phyloP scores from a whole-genome alignment of 2,888 invertebrate genomes.

The Exephanes ischioxanthus region DNA sequence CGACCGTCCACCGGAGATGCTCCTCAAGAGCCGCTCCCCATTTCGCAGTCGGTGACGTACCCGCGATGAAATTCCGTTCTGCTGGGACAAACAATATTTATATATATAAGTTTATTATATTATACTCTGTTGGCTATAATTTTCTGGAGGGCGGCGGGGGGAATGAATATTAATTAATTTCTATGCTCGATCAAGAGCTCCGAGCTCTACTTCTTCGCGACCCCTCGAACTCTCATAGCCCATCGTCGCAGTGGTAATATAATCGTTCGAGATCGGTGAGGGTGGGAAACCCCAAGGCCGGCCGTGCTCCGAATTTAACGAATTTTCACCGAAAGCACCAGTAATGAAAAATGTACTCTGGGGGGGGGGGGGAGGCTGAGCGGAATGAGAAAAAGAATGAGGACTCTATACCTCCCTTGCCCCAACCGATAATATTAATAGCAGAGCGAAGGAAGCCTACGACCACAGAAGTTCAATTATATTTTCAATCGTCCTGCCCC shows the following conservation, averaged over 20 bases:
- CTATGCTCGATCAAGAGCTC: conserved; percentile 47
- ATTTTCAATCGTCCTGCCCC: conserved; percentile 74
- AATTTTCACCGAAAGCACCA: conserved; percentile 53
- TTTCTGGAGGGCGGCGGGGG: conserved; percentile 10
- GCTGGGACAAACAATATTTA: conserved; percentile 24
- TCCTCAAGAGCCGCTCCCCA: background rate
- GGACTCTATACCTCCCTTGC: conserved; percentile 47
- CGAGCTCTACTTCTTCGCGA: conserved; percentile 17
- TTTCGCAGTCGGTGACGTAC: conserved; percentile 27
- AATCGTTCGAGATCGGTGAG: conserved; percentile 12
- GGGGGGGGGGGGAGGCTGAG: background rate
- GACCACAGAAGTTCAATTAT: conserved; percentile 74
- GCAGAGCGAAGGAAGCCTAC: conserved; percentile 66
- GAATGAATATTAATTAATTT: conserved; percentile 61
- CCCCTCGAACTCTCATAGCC: conserved; percentile 28
- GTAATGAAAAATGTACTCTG: conserved; percentile 59
- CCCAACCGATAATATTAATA: conserved; percentile 76
- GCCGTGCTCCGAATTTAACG: conserved; percentile 61
- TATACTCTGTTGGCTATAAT: conserved; percentile 29
- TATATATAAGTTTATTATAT: conserved; percentile 16
- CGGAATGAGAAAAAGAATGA: conserved; percentile 42
- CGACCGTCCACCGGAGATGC: conserved; percentile 40
- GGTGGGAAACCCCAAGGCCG: background rate
- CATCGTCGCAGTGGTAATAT: conserved; percentile 54
- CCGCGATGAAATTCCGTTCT: conserved; percentile 9